Evolutionary conservation across 1,140 invertebrate species (phyloP).

Genomic region (Platorchestia sp.): DNA sequence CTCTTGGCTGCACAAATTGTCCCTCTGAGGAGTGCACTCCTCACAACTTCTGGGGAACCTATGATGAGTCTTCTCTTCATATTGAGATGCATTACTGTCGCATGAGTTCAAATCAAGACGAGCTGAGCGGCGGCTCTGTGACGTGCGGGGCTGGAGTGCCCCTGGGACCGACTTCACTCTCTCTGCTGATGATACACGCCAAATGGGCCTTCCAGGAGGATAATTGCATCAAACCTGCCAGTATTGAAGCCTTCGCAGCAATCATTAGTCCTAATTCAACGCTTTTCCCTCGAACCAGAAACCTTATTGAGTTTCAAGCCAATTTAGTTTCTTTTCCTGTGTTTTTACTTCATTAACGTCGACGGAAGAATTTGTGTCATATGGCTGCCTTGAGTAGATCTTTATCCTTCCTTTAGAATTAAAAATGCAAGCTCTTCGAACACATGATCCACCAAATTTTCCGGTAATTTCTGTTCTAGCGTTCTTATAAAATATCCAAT

Average conservation of each 20-base stretch:
- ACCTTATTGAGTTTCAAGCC: neutral
- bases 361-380: too few relatives aligned
- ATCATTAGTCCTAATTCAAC: neutral
- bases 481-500: too few relatives aligned
- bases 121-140: neutral
- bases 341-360: neutral
- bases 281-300: neutral
- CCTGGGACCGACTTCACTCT: neutral
- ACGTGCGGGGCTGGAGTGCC: neutral
- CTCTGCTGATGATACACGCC: neutral
- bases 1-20: slow-evolving; percentile 19
- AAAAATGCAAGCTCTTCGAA: too few relatives aligned
- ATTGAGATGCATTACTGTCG: slow-evolving; percentile 42
- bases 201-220: neutral
- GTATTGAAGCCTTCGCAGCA: neutral
- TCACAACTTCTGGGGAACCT: slow-evolving; percentile 3
- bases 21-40: neutral
- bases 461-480: too few relatives aligned
- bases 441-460: too few relatives aligned
- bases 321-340: neutral
- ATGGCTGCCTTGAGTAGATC: too few relatives aligned
- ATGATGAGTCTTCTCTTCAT: slow-evolving; percentile 36
- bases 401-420: too few relatives aligned
- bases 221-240: neutral
- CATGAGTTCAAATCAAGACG: slow-evolving; percentile 48